Evolutionary conservation across 2,797 vertebrate species (phyloP).

Genomic region (Antrozous pallidus): DNA sequence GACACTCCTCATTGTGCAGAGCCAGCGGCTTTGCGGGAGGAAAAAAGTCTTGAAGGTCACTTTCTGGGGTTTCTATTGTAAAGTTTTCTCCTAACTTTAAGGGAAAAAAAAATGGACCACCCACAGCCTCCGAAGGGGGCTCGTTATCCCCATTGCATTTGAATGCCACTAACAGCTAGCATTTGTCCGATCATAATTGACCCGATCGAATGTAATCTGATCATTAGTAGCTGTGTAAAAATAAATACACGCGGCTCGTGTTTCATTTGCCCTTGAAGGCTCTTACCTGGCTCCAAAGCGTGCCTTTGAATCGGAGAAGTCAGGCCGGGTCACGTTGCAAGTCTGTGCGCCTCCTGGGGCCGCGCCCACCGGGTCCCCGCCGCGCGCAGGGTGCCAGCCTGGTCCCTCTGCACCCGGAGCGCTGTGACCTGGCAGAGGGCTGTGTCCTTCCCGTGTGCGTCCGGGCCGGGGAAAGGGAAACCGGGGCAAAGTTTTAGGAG

Average conservation of each 20-base stretch:
- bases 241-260: constrained; percentile 47
- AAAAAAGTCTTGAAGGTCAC: constrained; percentile 62
- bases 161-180: background rate
- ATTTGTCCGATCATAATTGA: constrained; percentile 60
- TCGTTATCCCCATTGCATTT: background rate
- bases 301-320: background rate
- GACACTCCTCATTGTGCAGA: constrained; percentile 52
- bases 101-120: background rate
- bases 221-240: constrained; percentile 57
- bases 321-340: background rate
- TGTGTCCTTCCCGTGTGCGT: constrained; percentile 9
- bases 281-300: background rate
- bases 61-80: constrained; percentile 36
- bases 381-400: background rate
- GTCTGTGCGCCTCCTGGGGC: background rate
- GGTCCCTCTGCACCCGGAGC: constrained; percentile 4
- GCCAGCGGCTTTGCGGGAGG: constrained; percentile 29
- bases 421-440: background rate
- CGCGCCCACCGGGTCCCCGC: background rate
- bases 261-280: constrained; percentile 67
- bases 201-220: constrained; percentile 67
- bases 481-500: background rate
- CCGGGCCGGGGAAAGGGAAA: background rate
- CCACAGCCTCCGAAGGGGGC: background rate
- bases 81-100: background rate